A percentile compares a stretch with the other conserved stretches of the same genome.
Evolutionary conservation across 2,113 vertebrate genomes (phyloP).

Genomic region (Limanda limanda): DNA sequence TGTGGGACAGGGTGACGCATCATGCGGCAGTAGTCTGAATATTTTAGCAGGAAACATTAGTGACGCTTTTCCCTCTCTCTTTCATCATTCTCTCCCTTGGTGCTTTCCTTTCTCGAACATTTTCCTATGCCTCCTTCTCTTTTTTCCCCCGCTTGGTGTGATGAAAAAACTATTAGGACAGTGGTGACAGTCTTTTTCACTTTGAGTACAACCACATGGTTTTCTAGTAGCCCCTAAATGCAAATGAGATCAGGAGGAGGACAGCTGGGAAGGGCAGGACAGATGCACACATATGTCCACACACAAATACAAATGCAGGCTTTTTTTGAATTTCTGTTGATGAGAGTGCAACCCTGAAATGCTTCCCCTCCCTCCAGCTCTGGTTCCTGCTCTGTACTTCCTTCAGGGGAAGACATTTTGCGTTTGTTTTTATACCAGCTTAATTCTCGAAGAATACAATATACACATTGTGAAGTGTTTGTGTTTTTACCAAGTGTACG

Average conservation of each 20-base stretch:
- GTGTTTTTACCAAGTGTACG: slow-evolving; percentile 31
- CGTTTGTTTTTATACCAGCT: slow-evolving; percentile 4
- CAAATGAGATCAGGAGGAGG: slow-evolving; percentile 42
- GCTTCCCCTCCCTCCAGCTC: background rate
- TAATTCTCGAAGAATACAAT: slow-evolving; percentile 30
- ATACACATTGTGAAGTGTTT: slow-evolving; percentile 34
- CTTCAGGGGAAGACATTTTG: background rate
- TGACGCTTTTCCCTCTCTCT: slow-evolving; percentile 65
- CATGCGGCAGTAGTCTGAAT: slow-evolving; percentile 75
- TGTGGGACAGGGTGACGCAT: slow-evolving; percentile 73
- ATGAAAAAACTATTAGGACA: slow-evolving; percentile 11
- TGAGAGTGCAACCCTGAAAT: slow-evolving; percentile 1
- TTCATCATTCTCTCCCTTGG: slow-evolving; percentile 60
- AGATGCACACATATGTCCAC: slow-evolving; percentile 9
- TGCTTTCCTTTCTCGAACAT: slow-evolving; percentile 29
- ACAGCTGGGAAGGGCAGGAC: slow-evolving; percentile 27
- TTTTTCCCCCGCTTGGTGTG: background rate
- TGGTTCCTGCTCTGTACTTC: slow-evolving; percentile 5
- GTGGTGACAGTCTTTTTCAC: slow-evolving; percentile 19
- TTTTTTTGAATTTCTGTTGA: slow-evolving; percentile 11
- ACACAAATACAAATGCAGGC: background rate
- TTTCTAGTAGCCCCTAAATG: slow-evolving; percentile 35
- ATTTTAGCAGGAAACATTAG: slow-evolving; percentile 81
- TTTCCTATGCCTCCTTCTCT: slow-evolving; percentile 30
- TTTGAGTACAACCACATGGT: slow-evolving; percentile 29